Conservation (phyloP, 1,140 invertebrate species). For the Pseudomyrmex flavicornis region DNA sequence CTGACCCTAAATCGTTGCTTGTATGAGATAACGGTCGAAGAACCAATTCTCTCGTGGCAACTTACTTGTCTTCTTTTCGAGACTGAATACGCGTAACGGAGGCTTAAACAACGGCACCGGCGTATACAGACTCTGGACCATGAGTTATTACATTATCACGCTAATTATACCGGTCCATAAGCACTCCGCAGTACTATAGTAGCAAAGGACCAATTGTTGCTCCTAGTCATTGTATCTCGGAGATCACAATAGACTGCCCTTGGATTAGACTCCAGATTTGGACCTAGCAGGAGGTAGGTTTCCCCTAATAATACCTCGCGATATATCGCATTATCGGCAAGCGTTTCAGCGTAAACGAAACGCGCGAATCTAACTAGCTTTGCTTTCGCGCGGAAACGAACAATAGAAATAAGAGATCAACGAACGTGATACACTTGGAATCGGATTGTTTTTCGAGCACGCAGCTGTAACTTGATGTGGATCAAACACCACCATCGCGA, state of each 20-base stretch:
- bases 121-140: background rate
- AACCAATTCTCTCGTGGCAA: background rate
- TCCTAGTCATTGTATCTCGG: background rate
- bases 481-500: background rate
- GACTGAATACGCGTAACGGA: too few relatives aligned
- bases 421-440: background rate
- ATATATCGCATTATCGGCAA: background rate
- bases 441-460: background rate
- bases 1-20: background rate
- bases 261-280: background rate
- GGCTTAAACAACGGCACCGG: background rate
- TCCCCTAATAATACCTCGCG: background rate
- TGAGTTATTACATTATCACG: conserved; percentile 14
- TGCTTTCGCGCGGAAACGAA: background rate
- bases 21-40: background rate
- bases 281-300: background rate
- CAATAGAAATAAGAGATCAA: background rate
- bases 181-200: background rate
- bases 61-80: background rate
- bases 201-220: background rate
- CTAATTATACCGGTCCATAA: conserved; percentile 9
- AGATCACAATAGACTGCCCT: background rate
- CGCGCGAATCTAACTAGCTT: background rate
- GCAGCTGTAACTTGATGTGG: background rate
- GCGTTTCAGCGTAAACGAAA: background rate